A percentile compares a stretch with the other conserved stretches of the same genome.
Conservation (phyloP, 30 jellyfish, hydroid and myxozoan genomes). For the Hydractinia symbiolongicarpus region DNA sequence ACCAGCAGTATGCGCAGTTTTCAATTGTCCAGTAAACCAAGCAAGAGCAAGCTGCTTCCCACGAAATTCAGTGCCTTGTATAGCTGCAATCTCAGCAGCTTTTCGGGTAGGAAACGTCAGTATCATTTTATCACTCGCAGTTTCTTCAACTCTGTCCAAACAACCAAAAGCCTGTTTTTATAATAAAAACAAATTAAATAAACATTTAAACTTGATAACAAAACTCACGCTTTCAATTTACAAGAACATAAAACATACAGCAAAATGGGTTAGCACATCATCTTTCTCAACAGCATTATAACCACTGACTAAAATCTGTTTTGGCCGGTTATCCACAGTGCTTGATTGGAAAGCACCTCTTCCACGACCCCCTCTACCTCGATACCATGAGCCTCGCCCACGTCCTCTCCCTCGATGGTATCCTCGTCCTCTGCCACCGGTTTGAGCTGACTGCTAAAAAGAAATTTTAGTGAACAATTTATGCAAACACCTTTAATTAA, state of each 20-base stretch:
- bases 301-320: slow-evolving; percentile 76
- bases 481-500: not conserved
- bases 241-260: slow-evolving; percentile 39
- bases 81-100: slow-evolving; percentile 92
- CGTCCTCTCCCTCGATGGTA: slow-evolving; percentile 63
- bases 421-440: slow-evolving; percentile 47
- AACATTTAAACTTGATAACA: not conserved
- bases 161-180: slow-evolving; percentile 53
- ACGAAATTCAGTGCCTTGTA: slow-evolving; percentile 53
- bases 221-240: too few relatives aligned
- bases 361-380: slow-evolving; percentile 62
- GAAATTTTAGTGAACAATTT: not conserved
- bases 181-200: not conserved
- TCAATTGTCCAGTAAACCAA: slow-evolving; percentile 66
- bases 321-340: slow-evolving; percentile 78
- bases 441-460: not conserved
- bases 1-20: slow-evolving; percentile 26
- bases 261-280: slow-evolving; percentile 76
- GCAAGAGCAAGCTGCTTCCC: slow-evolving; percentile 82
- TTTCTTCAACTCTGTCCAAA: slow-evolving; percentile 83
- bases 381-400: slow-evolving; percentile 30
- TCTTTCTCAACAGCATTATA: slow-evolving; percentile 75
- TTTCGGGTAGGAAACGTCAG: slow-evolving; percentile 88
- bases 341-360: slow-evolving; percentile 56
- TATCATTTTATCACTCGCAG: slow-evolving; percentile 76